Base-by-base conservation (phyloP, 1,140 invertebrate species). In the Bombus polaris region DNA sequence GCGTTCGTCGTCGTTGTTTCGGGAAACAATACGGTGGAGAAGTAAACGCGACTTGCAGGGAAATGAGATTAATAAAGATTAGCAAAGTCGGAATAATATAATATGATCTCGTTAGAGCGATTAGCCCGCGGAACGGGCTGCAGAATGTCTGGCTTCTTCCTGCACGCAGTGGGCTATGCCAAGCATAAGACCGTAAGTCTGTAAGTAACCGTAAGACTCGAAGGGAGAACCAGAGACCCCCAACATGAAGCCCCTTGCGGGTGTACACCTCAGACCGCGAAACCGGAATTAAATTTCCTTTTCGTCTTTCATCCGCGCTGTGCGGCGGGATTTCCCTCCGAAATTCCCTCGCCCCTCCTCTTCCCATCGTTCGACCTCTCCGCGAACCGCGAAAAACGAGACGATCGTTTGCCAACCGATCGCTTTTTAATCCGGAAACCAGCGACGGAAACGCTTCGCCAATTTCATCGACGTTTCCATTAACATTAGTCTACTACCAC, bases 31-130 rank as follows among this genome's bases (percentile, higher is more conserved):
- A 53, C 47, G 47, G 5, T 22, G 0, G 47, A 37, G 53, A 37
- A 75, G 79, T 39, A 89, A 83, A 71, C 84, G 73, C 77, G 83
- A 80, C 79, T 85, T 87, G 82, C 78, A 86, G 89, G 89, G 92
- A 94, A 94, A 94, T 91, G 91, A 93, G 93, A 94, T 95, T 94
- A 95, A 94, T 94, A 94, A 94, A 94, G 94, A 94, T 94, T 94
- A 94, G 92, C 90, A 92, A 94, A 94, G 93, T 93, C 88, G 93
- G 88, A 94, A 95, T 95, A 95, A 95, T 94, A 94, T 90, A 94
- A 94, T 93, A 94, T 95, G 94, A 95, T 95, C 94, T 95, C 93
- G 92, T 95, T 95, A 94, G 92, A 92, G 89, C 94, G 94, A 95
- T 94, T 94, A 95, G 93, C 94, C 86, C 90, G 86, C 89, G 92